Evolutionary conservation across 2,888 invertebrate genomes (phyloP), one percentile per base, ranked within the genome.

Genomic region (Dastarcus helophoroides): DNA sequence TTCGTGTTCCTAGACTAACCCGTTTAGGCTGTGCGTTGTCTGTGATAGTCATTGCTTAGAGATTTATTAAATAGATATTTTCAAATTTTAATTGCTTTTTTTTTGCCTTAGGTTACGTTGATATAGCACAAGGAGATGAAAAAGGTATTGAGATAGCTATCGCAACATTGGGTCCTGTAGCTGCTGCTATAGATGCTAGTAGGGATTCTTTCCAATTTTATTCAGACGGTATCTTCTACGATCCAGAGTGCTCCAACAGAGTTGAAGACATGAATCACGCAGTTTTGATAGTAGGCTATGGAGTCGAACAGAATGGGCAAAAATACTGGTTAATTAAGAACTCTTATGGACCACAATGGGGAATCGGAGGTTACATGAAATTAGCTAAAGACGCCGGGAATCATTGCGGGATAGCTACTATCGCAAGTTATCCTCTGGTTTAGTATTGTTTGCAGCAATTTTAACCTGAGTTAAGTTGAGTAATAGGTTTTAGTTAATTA

Each of bases 131-230:
- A 27, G 82, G 79, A 2, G 68, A 74, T 53, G 90, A 90, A 60
- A 51, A 68, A 8, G 73, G 74, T 50, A 64, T 90, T 50, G 69
- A 71, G 63, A 61, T 67, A 40, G 89, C 86, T 8, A 73, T 86
- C 24, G 88, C 88, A 30, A 79, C 80, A 1, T 60, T 80, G 39
- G 89, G 89, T 1, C 90, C 90, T n/a, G 69, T 89, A 22, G 71
- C 85, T 8, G 79, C 86, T 27, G 88, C 85, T 48, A 88, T 90
- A 53, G 88, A 91, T 66, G 90, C 90, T 36, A 76, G 78, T 15
- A 80, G 77, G 44, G 22, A 35, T 8, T 31, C 38, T 39, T 88
- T 90, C 75, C 86, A 88, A 63, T 77, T 83, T 56, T 89, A 89
- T 62, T 69, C 71, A 7, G 62, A 68, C 43, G 83, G 82, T 22